These are phyloP conservation scores for Cottoperca gobio DNA, from an alignment of 2,797 vertebrate genomes.

Conservation along the genomic window DNA sequence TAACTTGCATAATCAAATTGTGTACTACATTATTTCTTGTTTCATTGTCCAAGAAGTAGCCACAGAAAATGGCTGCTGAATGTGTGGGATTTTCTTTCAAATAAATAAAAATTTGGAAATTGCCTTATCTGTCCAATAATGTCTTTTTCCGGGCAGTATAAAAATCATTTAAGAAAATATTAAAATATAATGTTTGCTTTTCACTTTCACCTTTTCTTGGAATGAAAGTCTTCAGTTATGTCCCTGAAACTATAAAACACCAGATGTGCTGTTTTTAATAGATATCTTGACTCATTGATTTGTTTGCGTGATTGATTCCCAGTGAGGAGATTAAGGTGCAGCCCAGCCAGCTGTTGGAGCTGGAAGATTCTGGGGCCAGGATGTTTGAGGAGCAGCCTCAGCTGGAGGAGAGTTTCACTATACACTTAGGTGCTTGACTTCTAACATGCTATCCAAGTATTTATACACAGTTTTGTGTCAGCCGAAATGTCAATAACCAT, in stretches of 20 bases:
- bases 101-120: neutral
- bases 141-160: neutral
- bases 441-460: too few species aligned
- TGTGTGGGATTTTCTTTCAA: neutral
- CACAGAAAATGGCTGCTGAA: neutral
- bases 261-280: neutral
- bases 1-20: neutral
- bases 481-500: too few species aligned
- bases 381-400: conserved; percentile 94
- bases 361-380: conserved; percentile 85
- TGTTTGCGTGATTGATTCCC: conserved; percentile 36
- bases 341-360: conserved; percentile 90
- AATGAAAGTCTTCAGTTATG: neutral
- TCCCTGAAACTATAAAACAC: neutral
- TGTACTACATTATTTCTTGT: neutral
- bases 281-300: neutral
- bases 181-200: neutral
- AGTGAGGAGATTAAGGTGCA: conserved; percentile 98
- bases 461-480: neutral
- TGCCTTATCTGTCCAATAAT: neutral
- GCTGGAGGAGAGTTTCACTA: conserved; percentile 98
- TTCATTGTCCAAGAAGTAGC: neutral
- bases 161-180: too few species aligned
- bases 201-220: neutral
- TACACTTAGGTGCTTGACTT: conserved; percentile 91